Conservation (phyloP, 1,140 invertebrate species). For the Pseudobourletiella spinata region DNA sequence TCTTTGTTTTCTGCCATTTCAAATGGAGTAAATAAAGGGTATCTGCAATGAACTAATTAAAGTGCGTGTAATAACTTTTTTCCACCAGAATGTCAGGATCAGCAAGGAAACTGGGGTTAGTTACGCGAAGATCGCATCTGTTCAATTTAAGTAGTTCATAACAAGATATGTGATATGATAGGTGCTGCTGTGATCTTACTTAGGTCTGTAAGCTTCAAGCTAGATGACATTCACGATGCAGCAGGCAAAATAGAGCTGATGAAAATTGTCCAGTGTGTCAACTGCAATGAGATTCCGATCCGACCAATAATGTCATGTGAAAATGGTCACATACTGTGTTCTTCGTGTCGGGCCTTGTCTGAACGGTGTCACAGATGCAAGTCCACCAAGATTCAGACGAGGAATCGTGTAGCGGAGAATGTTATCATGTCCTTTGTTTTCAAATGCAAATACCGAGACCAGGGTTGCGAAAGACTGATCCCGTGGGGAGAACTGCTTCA, state of each 20-base stretch:
- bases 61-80: too few species aligned
- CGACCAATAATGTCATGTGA: background rate
- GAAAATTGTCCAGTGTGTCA: conserved; percentile 1
- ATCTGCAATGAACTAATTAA: too few species aligned
- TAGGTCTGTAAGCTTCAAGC: background rate
- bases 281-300: background rate
- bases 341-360: background rate
- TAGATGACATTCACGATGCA: background rate
- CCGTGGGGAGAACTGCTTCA: background rate
- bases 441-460: background rate
- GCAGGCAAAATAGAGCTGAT: background rate
- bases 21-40: too few species aligned
- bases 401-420: background rate
- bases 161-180: too few species aligned
- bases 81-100: too few species aligned
- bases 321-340: background rate
- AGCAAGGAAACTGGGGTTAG: too few species aligned
- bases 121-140: too few species aligned
- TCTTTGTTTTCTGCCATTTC: too few species aligned
- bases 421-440: conserved; percentile 3
- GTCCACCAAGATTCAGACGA: background rate
- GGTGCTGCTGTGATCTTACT: too few species aligned
- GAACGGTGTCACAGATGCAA: background rate
- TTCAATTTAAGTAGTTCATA: too few species aligned
- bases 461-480: background rate